Percentiles rank a stretch among this genome's conserved stretches.
These are phyloP conservation scores for Baccha elongata DNA, from an alignment of 2,888 invertebrate species.

Conservation along the genomic window DNA sequence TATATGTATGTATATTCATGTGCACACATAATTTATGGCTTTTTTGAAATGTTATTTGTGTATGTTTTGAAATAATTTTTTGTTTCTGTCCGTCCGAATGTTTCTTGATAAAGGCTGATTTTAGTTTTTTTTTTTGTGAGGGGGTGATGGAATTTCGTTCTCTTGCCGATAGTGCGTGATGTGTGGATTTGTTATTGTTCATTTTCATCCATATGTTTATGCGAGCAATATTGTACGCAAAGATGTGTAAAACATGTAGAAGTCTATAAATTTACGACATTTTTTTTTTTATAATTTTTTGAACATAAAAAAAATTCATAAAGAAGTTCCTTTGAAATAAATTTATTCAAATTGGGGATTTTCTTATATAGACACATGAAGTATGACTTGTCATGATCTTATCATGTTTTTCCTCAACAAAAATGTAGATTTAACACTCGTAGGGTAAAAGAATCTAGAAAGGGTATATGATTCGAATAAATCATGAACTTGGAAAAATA, in stretches of 20 bases:
- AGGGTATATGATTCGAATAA: conserved; percentile 30
- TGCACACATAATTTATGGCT: conserved; percentile 65
- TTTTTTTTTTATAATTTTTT: too few relatives aligned
- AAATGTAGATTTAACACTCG: conserved; percentile 37
- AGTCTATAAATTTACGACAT: conserved; percentile 29
- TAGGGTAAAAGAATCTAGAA: conserved; percentile 2
- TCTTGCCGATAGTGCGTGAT: background rate
- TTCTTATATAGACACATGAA: conserved; percentile 11
- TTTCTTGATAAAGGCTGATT: conserved; percentile 34
- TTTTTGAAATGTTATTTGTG: conserved; percentile 56
- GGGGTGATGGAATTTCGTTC: background rate
- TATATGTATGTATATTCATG: conserved; percentile 35
- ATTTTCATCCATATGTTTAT: conserved; percentile 30
- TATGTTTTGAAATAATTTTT: conserved; percentile 49
- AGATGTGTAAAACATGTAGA: conserved; percentile 4
- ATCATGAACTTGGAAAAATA: conserved; percentile 29
- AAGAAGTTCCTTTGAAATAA: conserved; percentile 33
- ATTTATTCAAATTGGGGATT: conserved; percentile 37
- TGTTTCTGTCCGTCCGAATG: conserved; percentile 30
- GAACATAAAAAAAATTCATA: conserved; percentile 19
- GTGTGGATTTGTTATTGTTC: conserved; percentile 29
- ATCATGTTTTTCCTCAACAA: conserved; percentile 39
- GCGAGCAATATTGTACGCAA: conserved; percentile 26
- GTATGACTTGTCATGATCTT: conserved; percentile 41
- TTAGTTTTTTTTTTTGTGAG: background rate